Evolutionary conservation across 2,888 invertebrate species (phyloP).

Genomic region (Ophonus ardosiacus): DNA sequence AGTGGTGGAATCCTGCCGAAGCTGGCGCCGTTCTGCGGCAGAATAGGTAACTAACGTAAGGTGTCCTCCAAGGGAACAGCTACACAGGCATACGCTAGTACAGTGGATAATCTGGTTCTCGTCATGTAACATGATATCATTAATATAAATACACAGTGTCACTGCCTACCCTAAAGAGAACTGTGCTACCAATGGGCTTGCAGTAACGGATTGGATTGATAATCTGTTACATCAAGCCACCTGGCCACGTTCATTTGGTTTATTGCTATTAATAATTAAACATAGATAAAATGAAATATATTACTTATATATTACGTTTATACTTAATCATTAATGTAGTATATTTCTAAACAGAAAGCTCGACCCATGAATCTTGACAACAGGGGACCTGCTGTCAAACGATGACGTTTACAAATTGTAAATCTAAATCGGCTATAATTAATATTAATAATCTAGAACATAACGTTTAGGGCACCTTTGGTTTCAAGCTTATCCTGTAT

Average conservation of each 20-base stretch:
- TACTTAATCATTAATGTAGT: slow-evolving; percentile 68
- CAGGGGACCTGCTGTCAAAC: slow-evolving; percentile 41
- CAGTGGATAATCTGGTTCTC: slow-evolving; percentile 70
- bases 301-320: slow-evolving; percentile 65
- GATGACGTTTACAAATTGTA: slow-evolving; percentile 64
- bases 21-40: slow-evolving; percentile 49
- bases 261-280: slow-evolving; percentile 73
- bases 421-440: slow-evolving; percentile 64
- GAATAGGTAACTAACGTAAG: slow-evolving; percentile 53
- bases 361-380: slow-evolving; percentile 60
- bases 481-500: slow-evolving; percentile 85
- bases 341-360: slow-evolving; percentile 64
- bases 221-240: slow-evolving; percentile 12
- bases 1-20: slow-evolving; percentile 50
- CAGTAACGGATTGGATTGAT: neutral
- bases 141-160: slow-evolving; percentile 61
- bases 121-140: slow-evolving; percentile 61
- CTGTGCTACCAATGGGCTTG: slow-evolving; percentile 13
- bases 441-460: slow-evolving; percentile 76
- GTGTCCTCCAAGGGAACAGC: slow-evolving; percentile 53
- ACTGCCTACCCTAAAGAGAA: slow-evolving; percentile 61
- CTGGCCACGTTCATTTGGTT: slow-evolving; percentile 71
- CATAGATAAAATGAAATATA: slow-evolving; percentile 70
- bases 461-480: slow-evolving; percentile 90
- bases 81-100: slow-evolving; percentile 63